Conservation (phyloP, 2,888 invertebrate species). For the Xylophagus ater region DNA sequence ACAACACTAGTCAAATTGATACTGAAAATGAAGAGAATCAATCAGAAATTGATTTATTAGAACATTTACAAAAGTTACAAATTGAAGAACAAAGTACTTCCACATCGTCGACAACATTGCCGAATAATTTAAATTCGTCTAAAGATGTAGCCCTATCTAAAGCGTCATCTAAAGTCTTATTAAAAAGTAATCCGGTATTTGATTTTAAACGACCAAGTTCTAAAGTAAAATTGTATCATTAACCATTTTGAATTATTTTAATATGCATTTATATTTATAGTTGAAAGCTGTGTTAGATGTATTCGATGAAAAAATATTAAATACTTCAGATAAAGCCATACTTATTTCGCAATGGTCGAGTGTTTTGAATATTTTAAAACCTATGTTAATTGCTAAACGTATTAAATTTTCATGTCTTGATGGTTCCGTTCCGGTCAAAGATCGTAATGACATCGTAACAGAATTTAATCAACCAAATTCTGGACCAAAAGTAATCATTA, state of each 20-base stretch:
- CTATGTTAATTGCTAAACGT: constrained; percentile 45
- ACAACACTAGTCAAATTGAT: constrained; percentile 25
- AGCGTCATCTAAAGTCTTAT: constrained; percentile 51
- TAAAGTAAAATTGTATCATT: constrained; percentile 30
- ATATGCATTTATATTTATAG: constrained; percentile 24
- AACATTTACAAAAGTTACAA: constrained; percentile 52
- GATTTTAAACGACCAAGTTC: constrained; percentile 47
- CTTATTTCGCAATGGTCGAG: constrained; percentile 92
- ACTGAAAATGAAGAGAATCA: constrained; percentile 37
- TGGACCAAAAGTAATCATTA: constrained; percentile 43
- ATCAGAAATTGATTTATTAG: constrained; percentile 48
- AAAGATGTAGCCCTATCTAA: constrained; percentile 43
- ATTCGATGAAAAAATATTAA: constrained; percentile 44
- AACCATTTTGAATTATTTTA: constrained; percentile 2
- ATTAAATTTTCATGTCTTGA: constrained; percentile 56
- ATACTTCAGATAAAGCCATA: constrained; percentile 56
- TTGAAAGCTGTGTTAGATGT: constrained; percentile 49
- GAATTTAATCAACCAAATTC: constrained; percentile 54
- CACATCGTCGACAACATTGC: too few relatives aligned
- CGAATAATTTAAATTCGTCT: constrained; percentile 23
- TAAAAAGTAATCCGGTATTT: constrained; percentile 62
- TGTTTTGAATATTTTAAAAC: constrained; percentile 60
- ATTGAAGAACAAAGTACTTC: constrained; percentile 32
- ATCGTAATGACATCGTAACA: constrained; percentile 57
- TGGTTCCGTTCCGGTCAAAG: constrained; percentile 61